Conservation (phyloP, 2,888 invertebrate species). For the Phymatocera aterrima region DNA sequence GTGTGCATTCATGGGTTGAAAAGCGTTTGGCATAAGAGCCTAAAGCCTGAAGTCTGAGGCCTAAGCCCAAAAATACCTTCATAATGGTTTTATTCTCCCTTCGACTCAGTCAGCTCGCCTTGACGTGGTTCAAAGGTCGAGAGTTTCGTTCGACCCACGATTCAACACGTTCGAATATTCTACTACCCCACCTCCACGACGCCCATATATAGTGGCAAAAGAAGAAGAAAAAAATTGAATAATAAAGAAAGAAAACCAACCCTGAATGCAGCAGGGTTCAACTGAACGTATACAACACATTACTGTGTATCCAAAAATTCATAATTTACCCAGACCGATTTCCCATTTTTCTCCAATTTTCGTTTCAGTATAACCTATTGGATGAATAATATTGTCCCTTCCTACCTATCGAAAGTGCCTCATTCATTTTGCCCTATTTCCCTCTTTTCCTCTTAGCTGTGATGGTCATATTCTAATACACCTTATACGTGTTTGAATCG, state of each 20-base stretch:
- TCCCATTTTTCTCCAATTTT: no score
- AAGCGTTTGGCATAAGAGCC: not conserved
- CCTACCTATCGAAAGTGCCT: no score
- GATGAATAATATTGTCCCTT: no score
- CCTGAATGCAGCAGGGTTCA: not conserved
- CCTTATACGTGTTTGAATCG: no score
- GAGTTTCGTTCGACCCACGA: conserved; percentile 6
- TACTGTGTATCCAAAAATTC: no score
- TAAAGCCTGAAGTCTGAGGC: not conserved
- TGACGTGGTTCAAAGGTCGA: not conserved
- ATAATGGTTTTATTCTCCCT: conserved; percentile 34
- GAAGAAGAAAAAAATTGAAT: not conserved
- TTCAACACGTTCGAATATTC: conserved; percentile 18
- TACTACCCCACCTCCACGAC: not conserved
- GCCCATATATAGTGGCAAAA: not conserved
- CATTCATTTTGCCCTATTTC: no score
- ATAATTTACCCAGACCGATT: no score
- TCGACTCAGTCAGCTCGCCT: not conserved
- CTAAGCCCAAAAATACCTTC: conserved; percentile 29
- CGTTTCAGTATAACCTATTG: no score
- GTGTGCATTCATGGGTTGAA: conserved; percentile 5
- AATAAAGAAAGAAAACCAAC: not conserved
- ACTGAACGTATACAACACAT: not conserved
- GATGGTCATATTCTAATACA: no score
- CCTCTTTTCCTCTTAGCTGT: no score